Percentiles rank a stretch among this genome's conserved stretches.
phyloP scores from a whole-genome alignment of 2,113 vertebrate species.

The Delphinus delphis region DNA sequence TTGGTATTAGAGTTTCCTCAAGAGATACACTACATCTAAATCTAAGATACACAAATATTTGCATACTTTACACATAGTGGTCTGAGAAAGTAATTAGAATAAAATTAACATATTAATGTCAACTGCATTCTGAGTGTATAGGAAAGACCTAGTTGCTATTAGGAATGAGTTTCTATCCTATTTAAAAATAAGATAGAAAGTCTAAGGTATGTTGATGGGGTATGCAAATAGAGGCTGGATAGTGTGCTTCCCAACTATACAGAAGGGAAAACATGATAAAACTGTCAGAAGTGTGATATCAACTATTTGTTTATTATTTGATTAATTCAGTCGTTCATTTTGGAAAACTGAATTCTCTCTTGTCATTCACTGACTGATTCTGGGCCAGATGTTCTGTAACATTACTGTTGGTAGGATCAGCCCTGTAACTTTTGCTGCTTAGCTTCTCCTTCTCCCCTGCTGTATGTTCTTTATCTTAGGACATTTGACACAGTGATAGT shows the following conservation, averaged over 20 bases:
- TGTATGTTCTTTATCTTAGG: not conserved
- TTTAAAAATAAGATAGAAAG: not conserved
- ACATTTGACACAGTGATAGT: not conserved
- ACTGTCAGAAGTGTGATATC: not conserved
- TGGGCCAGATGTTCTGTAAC: not conserved
- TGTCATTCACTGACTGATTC: not conserved
- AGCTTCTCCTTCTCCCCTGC: not conserved
- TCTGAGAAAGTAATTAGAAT: conserved; percentile 26
- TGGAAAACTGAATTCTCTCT: not conserved
- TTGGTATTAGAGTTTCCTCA: conserved; percentile 7
- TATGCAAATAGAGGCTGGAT: not conserved
- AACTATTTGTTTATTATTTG: not conserved
- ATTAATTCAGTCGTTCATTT: not conserved
- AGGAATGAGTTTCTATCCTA: not conserved
- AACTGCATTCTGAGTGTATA: conserved; percentile 23
- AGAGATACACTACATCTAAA: not conserved
- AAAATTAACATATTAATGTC: not conserved
- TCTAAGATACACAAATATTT: conserved; percentile 36
- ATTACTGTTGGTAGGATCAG: not conserved
- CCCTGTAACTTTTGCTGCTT: not conserved
- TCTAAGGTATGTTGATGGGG: not conserved
- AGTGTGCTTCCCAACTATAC: not conserved
- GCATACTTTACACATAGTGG: not conserved
- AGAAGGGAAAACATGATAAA: not conserved
- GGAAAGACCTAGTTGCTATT: not conserved